Evolutionary conservation across 2,113 vertebrate species (phyloP), one percentile per base, ranked within the genome.

Genomic region (Nannobrachium achirus): DNA sequence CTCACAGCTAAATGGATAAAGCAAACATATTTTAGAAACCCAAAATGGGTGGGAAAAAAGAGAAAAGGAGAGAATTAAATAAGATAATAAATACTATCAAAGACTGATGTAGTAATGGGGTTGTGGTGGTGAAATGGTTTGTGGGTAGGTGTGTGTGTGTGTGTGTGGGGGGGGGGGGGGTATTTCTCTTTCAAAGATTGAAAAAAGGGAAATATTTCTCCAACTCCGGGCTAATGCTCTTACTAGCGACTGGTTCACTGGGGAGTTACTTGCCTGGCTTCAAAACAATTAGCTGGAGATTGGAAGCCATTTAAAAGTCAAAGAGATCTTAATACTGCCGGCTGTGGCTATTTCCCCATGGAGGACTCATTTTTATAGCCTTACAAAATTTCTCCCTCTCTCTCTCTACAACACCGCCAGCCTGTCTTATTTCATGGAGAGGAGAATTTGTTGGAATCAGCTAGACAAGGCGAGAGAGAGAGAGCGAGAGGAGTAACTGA

Each of bases 231-330:
- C 84, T 89, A 85, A 88, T 87, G 88, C 86, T 83, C 79, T 82
- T 82, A 85, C 81, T 69, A 53, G 68, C 66, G 81, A 69, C 77
- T 66, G 77, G 81, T 88, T 83, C 76, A 0, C 80, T 63, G 75
- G 87, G 87, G 86, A 91, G 86, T 78, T 85, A 73, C 78, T 81
- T 80, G 66, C 80, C 55, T 63, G 75, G 83, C 87, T 89, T 88
- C 89, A 86, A 89, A 89, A 91, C 88, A 91, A 90, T 91, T 89
- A 91, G 84, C 86, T 81, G 79, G 81, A 84, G 80, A 91, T 88
- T 79, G 82, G 71, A 81, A 91, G 81, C 73, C 60, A 49, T 88
- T 89, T 89, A 88, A 87, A 86, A 87, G 88, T 86, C 80, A 79
- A 83, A 72, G 80, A 86, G 84, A 86, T 90, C 87, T 89, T 87